Percentiles rank a stretch among this genome's conserved stretches.
phyloP scores from a whole-genome alignment of 2,888 invertebrate genomes.

The Lasioglossum marginatum region DNA sequence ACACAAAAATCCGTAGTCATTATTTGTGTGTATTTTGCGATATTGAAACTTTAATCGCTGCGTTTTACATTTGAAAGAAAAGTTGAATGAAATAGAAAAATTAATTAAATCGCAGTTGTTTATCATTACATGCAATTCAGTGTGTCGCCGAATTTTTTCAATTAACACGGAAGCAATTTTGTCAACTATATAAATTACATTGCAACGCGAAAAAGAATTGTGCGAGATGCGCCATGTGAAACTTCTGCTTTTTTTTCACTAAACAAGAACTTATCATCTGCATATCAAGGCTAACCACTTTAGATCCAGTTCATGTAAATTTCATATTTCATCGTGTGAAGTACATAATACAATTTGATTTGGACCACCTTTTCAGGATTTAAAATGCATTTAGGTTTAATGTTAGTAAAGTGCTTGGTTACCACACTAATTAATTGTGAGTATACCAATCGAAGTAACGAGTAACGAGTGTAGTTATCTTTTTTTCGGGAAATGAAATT shows the following conservation, averaged over 20 bases:
- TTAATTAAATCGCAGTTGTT: too few relatives aligned
- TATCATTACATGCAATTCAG: too few relatives aligned
- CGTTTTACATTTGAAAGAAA: too few relatives aligned
- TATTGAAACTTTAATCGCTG: too few relatives aligned
- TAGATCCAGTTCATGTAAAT: background rate
- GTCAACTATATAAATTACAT: too few relatives aligned
- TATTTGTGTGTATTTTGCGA: too few relatives aligned
- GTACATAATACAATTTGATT: background rate
- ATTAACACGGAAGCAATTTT: too few relatives aligned
- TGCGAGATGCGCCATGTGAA: background rate
- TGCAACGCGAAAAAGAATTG: too few relatives aligned
- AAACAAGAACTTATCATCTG: background rate
- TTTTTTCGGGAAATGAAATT: background rate
- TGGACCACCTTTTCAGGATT: too few relatives aligned
- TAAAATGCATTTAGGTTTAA: background rate
- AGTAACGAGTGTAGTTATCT: background rate
- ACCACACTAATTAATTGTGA: background rate
- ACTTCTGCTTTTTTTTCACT: background rate
- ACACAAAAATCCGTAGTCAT: too few relatives aligned
- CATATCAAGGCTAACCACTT: background rate
- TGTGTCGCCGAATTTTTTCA: too few relatives aligned
- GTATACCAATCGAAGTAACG: background rate
- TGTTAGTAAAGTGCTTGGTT: background rate
- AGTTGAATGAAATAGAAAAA: too few relatives aligned
- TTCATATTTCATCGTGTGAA: background rate